Percentiles rank a stretch among this genome's conserved stretches.
These are phyloP conservation scores for Entomobrya proxima DNA, from an alignment of 2,888 invertebrate species.

Conservation along the genomic window DNA sequence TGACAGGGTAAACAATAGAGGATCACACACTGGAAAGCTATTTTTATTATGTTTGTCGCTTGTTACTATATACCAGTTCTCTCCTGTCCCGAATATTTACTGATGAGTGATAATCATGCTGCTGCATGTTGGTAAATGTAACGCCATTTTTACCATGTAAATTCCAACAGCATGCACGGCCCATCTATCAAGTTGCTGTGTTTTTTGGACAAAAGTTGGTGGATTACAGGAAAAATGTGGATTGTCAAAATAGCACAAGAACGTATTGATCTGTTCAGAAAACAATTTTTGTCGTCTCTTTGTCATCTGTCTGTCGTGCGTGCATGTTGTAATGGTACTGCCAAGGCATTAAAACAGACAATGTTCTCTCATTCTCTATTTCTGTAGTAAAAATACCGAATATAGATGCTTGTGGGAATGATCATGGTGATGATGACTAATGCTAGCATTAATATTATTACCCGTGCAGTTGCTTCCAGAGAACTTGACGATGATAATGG, in stretches of 20 bases:
- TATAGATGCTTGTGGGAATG: not conserved
- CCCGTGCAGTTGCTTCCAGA: conserved; percentile 19
- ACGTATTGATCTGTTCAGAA: conserved; percentile 4
- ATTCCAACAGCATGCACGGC: too few species aligned
- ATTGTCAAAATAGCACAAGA: not conserved
- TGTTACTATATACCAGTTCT: not conserved
- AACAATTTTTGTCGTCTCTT: not conserved
- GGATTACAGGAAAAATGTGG: not conserved
- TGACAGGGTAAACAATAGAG: conserved; percentile 2
- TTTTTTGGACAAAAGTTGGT: too few species aligned
- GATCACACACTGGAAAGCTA: too few species aligned
- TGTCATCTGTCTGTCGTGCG: not conserved
- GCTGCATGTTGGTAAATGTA: too few species aligned
- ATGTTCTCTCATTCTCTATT: not conserved
- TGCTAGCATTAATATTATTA: conserved; percentile 25
- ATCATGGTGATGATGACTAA: conserved; percentile 17
- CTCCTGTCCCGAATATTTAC: not conserved
- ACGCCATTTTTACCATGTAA: too few species aligned
- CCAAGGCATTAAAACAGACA: too few species aligned
- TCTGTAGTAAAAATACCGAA: not conserved
- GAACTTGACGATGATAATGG: conserved; percentile 36
- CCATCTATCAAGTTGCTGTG: too few species aligned
- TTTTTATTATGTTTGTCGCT: conserved; percentile 4
- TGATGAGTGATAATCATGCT: too few species aligned
- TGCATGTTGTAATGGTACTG: not conserved